These are phyloP conservation scores for Paramuricea clavata DNA, from an alignment of 92 coral and sea anemone genomes.

Conservation along the genomic window DNA sequence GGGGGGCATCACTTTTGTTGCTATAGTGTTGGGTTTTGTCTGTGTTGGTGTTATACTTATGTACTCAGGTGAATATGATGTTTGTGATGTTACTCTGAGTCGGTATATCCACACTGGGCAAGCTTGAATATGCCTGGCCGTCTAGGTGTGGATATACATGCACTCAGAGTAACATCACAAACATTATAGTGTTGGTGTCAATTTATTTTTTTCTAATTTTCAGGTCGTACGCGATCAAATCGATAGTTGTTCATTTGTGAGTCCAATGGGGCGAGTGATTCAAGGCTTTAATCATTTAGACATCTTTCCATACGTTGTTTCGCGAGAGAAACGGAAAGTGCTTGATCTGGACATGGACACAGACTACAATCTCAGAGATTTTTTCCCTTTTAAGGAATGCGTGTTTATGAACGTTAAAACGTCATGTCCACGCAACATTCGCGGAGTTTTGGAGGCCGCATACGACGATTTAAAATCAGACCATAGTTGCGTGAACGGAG, in stretches of 20 bases:
- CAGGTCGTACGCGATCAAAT: conserved; percentile 13
- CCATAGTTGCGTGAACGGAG: background rate
- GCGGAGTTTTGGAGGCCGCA: conserved; percentile 2
- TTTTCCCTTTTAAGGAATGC: conserved; percentile 32
- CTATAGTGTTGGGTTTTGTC: too few relatives aligned
- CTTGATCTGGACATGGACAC: conserved; percentile 22
- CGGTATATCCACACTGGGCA: too few relatives aligned
- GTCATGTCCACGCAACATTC: conserved; percentile 20
- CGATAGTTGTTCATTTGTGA: conserved; percentile 28
- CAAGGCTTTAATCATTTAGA: conserved; percentile 12
- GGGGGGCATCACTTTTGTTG: too few relatives aligned
- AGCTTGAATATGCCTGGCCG: too few relatives aligned
- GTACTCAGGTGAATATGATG: too few relatives aligned
- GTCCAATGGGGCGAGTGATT: conserved; percentile 28
- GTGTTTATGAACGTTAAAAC: conserved; percentile 23
- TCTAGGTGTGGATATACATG: too few relatives aligned
- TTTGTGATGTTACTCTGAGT: too few relatives aligned
- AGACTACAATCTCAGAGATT: conserved; percentile 7
- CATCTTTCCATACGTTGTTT: conserved; percentile 12
- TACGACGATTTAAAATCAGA: background rate
- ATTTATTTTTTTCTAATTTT: background rate
- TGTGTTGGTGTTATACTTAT: too few relatives aligned
- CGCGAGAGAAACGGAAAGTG: background rate
- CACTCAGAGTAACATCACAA: too few relatives aligned
- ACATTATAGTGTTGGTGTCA: too few relatives aligned